A percentile compares a stretch with the other conserved stretches of the same genome.
Evolutionary conservation across 2,113 vertebrate species (phyloP).

Genomic region (Myotis lucifugus): DNA sequence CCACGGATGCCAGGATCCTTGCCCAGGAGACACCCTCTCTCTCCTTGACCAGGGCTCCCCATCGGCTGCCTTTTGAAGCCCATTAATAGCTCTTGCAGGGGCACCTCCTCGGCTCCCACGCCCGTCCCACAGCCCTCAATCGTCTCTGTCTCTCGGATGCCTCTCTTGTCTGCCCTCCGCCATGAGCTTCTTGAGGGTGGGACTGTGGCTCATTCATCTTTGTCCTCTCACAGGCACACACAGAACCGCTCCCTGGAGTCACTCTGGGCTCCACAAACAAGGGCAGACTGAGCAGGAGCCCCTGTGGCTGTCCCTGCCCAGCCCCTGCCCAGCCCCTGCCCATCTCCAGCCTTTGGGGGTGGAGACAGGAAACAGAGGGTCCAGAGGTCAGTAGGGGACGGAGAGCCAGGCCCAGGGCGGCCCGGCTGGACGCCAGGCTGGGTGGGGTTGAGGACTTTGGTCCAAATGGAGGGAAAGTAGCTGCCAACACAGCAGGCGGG

Average conservation of each 20-base stretch:
- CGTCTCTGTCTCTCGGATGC: background rate
- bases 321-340: background rate
- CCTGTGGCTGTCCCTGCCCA: background rate
- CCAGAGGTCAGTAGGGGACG: constrained; percentile 18
- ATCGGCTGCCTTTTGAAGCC: background rate
- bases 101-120: background rate
- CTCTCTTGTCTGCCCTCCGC: background rate
- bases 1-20: background rate
- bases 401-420: background rate
- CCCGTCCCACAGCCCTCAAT: background rate
- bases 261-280: background rate
- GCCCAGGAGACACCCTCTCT: background rate
- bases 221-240: background rate
- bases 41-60: background rate
- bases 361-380: constrained; percentile 22
- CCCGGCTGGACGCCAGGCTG: constrained; percentile 41
- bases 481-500: constrained; percentile 63
- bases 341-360: background rate
- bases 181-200: background rate
- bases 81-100: background rate
- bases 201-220: background rate
- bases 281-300: background rate
- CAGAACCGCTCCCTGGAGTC: background rate
- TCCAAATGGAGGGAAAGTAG: constrained; percentile 62
- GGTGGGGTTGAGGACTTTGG: constrained; percentile 76